Percentiles rank a stretch among this genome's conserved stretches.
Evolutionary conservation across 2,888 invertebrate genomes (phyloP).

Genomic region (Suillia variegata): DNA sequence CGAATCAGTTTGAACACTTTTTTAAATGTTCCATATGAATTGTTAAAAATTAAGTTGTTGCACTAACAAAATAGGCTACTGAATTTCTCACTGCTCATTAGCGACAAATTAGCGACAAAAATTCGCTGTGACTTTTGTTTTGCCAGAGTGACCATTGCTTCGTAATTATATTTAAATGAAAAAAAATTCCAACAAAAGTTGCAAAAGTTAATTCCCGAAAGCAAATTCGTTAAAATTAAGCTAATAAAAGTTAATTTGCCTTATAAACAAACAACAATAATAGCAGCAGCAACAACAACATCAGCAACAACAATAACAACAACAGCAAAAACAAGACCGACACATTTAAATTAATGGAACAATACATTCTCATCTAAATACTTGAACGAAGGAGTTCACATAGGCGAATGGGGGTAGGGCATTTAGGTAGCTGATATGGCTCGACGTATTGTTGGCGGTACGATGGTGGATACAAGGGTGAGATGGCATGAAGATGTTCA

Average conservation of each 20-base stretch:
- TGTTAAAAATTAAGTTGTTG: too few species aligned
- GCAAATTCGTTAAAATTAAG: background rate
- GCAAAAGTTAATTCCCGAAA: background rate
- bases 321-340: too few species aligned
- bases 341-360: conserved; percentile 1
- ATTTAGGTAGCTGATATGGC: too few species aligned
- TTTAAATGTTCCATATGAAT: too few species aligned
- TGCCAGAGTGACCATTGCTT: too few species aligned
- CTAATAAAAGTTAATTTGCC: conserved; percentile 1
- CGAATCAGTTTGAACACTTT: too few species aligned
- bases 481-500: conserved; percentile 34
- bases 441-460: background rate
- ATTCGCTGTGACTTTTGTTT: too few species aligned
- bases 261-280: background rate
- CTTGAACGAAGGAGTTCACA: background rate
- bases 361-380: conserved; percentile 1
- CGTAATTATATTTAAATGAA: too few species aligned
- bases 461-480: background rate
- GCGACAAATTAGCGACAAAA: background rate
- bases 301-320: too few species aligned
- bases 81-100: background rate
- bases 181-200: background rate
- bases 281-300: too few species aligned
- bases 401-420: background rate
- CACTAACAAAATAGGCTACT: too few species aligned